phyloP scores from a whole-genome alignment of 2,888 invertebrate genomes.

The Drosophila helvetica region DNA sequence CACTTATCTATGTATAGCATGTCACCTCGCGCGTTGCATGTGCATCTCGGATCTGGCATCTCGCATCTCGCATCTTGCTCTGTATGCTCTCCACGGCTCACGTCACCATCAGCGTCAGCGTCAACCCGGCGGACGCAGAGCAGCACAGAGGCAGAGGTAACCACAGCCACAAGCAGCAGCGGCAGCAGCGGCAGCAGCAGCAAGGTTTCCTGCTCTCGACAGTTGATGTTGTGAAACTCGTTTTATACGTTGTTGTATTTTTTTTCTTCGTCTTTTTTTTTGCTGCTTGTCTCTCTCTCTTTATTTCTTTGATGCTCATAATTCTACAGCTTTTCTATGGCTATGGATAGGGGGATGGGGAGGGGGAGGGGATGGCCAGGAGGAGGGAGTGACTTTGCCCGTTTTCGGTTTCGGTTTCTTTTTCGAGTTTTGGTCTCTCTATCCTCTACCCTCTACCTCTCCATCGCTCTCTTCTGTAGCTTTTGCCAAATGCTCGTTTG shows the following conservation, averaged over 20 bases:
- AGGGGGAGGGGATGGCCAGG: not conserved
- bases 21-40: slow-evolving; percentile 46
- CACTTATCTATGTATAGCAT: slow-evolving; percentile 46
- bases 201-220: slow-evolving; percentile 33
- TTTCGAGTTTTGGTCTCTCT: slow-evolving; percentile 20
- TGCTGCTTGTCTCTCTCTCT: slow-evolving; percentile 1
- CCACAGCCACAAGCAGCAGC: not conserved
- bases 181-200: slow-evolving; percentile 2
- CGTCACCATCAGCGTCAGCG: slow-evolving; percentile 17
- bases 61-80: slow-evolving; percentile 19
- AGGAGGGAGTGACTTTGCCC: slow-evolving; percentile 32
- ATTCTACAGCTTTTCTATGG: slow-evolving; percentile 58
- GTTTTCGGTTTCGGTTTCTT: slow-evolving; percentile 54
- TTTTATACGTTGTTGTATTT: slow-evolving; percentile 31
- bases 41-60: slow-evolving; percentile 44
- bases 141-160: slow-evolving; percentile 3
- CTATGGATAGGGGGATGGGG: not conserved
- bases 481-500: slow-evolving; percentile 71
- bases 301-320: slow-evolving; percentile 60
- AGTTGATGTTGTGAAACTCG: slow-evolving; percentile 61
- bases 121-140: not conserved
- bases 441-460: slow-evolving; percentile 4
- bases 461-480: slow-evolving; percentile 23
- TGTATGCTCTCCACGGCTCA: slow-evolving; percentile 19
- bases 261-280: no score